phyloP scores from a whole-genome alignment of 1,140 invertebrate genomes.

The Heterodera carotae region DNA sequence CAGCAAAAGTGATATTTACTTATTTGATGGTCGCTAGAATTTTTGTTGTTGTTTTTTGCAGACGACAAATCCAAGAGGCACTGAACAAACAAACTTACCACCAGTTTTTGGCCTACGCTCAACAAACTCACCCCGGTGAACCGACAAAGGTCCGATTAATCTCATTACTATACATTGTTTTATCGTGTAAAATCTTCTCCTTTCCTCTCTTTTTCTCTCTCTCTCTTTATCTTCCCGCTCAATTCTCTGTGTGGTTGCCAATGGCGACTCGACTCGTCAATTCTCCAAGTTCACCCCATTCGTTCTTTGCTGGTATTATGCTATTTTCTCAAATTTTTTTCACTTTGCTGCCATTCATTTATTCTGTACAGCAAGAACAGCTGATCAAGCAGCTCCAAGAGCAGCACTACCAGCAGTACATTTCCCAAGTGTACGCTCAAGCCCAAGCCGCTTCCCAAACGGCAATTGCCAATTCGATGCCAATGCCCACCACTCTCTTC shows the following conservation, averaged over 20 bases:
- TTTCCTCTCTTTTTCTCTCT: not conserved
- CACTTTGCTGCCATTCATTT: not conserved
- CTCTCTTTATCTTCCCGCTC: not conserved
- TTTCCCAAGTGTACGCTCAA: slow-evolving; percentile 57
- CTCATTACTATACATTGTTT: slow-evolving; percentile 9
- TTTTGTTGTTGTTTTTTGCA: slow-evolving; percentile 29
- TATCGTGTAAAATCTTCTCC: not conserved
- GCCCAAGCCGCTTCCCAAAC: slow-evolving; percentile 42
- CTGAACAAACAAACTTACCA: slow-evolving; percentile 92
- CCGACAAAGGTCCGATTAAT: slow-evolving; percentile 74
- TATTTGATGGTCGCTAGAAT: not conserved
- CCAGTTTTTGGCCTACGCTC: slow-evolving; percentile 89
- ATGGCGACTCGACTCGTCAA: not conserved
- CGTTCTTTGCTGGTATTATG: not conserved
- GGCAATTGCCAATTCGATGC: slow-evolving; percentile 17
- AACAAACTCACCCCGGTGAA: slow-evolving; percentile 90
- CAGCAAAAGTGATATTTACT: slow-evolving; percentile 42
- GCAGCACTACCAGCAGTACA: slow-evolving; percentile 55
- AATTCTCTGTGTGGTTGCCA: not conserved
- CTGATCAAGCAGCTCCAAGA: slow-evolving; percentile 56
- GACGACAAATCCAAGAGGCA: slow-evolving; percentile 83
- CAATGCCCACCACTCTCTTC: slow-evolving; percentile 3
- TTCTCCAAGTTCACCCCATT: not conserved
- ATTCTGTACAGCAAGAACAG: slow-evolving; percentile 47
- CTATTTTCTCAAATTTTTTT: not conserved